These are phyloP conservation scores for Drosophila paracracens DNA, from an alignment of 2,888 invertebrate genomes.

Conservation along the genomic window DNA sequence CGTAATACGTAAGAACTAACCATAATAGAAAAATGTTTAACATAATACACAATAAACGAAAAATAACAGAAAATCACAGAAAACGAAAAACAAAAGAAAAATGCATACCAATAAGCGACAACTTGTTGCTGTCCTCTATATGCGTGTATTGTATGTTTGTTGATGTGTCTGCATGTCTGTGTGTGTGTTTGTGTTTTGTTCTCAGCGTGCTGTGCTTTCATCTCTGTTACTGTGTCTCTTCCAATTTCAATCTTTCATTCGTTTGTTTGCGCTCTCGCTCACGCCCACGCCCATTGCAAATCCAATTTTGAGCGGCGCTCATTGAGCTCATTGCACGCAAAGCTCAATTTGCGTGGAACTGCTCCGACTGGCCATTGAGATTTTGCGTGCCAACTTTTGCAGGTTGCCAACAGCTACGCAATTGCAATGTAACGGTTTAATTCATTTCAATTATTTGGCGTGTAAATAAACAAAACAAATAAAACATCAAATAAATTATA, in stretches of 20 bases:
- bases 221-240: constrained; percentile 48
- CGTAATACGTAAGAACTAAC: constrained; percentile 51
- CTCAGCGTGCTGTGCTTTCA: constrained; percentile 56
- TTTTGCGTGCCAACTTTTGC: constrained; percentile 85
- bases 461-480: constrained; percentile 76
- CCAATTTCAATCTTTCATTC: constrained; percentile 60
- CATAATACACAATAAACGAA: constrained; percentile 38
- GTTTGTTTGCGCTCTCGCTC: constrained; percentile 36
- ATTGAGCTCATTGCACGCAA: constrained; percentile 71
- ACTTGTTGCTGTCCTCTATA: constrained; percentile 57
- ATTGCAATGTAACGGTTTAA: constrained; percentile 39
- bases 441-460: constrained; percentile 67
- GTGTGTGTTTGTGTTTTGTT: constrained; percentile 44
- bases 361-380: constrained; percentile 82
- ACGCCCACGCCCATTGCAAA: constrained; percentile 47
- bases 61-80: constrained; percentile 51
- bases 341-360: constrained; percentile 82
- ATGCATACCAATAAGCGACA: constrained; percentile 52
- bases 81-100: constrained; percentile 49
- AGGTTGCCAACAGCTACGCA: constrained; percentile 87
- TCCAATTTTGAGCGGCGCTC: constrained; percentile 43
- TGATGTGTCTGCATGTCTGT: constrained; percentile 19
- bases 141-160: constrained; percentile 20
- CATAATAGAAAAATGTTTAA: constrained; percentile 41
- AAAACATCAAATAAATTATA: constrained; percentile 73